phyloP scores from a whole-genome alignment of 2,888 invertebrate species.

The Dermolepida albohirtum region DNA sequence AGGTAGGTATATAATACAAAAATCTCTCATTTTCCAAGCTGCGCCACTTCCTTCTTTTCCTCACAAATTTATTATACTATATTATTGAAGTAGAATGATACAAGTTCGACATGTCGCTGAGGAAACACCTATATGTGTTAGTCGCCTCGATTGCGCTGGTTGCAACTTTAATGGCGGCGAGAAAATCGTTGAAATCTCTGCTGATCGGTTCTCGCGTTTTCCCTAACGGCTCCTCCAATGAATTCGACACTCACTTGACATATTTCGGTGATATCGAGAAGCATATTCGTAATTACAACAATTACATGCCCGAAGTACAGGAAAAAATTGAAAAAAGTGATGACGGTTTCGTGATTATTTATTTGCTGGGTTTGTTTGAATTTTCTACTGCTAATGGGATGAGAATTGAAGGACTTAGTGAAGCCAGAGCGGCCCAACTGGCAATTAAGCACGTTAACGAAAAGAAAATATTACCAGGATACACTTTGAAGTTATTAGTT shows the following conservation, averaged over 20 bases:
- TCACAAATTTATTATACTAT: conserved; percentile 11
- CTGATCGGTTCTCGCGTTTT: background rate
- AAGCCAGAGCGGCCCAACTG: conserved; percentile 81
- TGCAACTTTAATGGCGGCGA: conserved; percentile 33
- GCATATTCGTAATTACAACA: conserved; percentile 22
- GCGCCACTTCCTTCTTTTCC: conserved; percentile 8
- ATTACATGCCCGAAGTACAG: conserved; percentile 31
- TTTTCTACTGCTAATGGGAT: conserved; percentile 74
- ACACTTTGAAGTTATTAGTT: conserved; percentile 79
- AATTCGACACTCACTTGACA: background rate
- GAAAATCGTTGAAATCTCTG: conserved; percentile 16
- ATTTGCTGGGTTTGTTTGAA: conserved; percentile 82
- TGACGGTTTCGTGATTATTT: conserved; percentile 45
- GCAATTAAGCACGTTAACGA: conserved; percentile 85
- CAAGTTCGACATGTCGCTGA: conserved; percentile 32
- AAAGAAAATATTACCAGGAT: conserved; percentile 76
- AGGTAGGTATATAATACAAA: too few species aligned
- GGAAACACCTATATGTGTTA: conserved; percentile 39
- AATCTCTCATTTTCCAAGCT: too few species aligned
- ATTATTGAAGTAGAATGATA: conserved; percentile 11
- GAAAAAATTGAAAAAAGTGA: conserved; percentile 17
- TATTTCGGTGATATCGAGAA: conserved; percentile 20
- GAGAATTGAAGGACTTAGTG: conserved; percentile 77
- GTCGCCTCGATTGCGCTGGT: conserved; percentile 37
- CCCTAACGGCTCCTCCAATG: background rate